Evolutionary conservation across 92 coral and sea anemone genomes (phyloP).

Genomic region (Phenganax subtilis): DNA sequence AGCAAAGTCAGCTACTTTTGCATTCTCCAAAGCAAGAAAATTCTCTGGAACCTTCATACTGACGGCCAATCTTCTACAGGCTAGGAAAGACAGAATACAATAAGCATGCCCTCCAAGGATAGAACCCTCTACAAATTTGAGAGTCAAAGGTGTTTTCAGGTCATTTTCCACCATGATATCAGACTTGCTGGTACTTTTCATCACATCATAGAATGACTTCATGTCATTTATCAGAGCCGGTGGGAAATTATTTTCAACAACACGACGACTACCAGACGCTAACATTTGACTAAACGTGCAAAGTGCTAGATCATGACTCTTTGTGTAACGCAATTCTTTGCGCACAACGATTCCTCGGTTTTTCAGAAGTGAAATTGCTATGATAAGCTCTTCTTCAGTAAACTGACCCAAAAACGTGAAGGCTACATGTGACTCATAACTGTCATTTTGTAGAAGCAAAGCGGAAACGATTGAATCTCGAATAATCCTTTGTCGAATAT

Average conservation of each 20-base stretch:
- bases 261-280: constrained; percentile 8
- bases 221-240: neutral
- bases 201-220: constrained; percentile 5
- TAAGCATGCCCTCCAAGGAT: constrained; percentile 61
- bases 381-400: constrained; percentile 14
- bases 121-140: neutral
- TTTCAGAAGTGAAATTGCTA: constrained; percentile 1
- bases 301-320: constrained; percentile 20
- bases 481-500: constrained; percentile 51
- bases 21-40: constrained; percentile 16
- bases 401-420: constrained; percentile 29
- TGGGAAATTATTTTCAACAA: constrained; percentile 13
- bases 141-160: neutral
- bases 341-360: constrained; percentile 15
- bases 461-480: constrained; percentile 50
- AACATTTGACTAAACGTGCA: constrained; percentile 24
- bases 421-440: constrained; percentile 24
- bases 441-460: neutral
- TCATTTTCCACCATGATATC: neutral
- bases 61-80: constrained; percentile 46
- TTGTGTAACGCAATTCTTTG: neutral
- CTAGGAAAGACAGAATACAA: constrained; percentile 54
- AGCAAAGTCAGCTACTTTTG: neutral
- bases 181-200: neutral
- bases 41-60: constrained; percentile 24